Conservation (phyloP, 23 tunicate species). For the Phallusia fumigata region DNA sequence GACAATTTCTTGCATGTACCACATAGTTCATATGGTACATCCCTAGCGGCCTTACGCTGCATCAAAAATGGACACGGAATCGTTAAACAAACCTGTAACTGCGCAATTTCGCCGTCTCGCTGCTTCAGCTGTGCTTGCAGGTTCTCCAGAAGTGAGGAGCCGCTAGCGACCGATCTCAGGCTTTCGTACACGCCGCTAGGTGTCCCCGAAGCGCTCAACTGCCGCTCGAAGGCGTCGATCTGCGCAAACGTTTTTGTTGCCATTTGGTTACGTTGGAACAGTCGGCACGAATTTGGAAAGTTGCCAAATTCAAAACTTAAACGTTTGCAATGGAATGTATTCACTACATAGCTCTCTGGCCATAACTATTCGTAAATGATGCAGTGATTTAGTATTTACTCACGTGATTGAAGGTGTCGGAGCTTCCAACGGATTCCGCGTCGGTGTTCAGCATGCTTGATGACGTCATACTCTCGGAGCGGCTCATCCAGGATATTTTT, state of each 20-base stretch:
- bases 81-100: conserved; percentile 48
- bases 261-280: no score
- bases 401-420: conserved; percentile 75
- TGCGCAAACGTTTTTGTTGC: not conserved
- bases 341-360: no score
- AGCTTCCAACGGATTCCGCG: conserved; percentile 70
- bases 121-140: conserved; percentile 82
- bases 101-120: conserved; percentile 89
- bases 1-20: no score
- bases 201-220: conserved; percentile 27
- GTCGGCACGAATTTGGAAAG: no score
- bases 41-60: no score
- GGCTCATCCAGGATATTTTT: conserved; percentile 65
- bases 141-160: conserved; percentile 65
- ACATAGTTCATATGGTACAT: no score
- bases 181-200: conserved; percentile 51
- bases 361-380: no score
- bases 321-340: no score
- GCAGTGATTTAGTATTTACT: no score
- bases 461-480: conserved; percentile 73
- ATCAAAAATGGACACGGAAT: no score
- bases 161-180: conserved; percentile 43
- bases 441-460: conserved; percentile 66
- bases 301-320: no score
- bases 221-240: conserved; percentile 61